Base-by-base conservation (phyloP, 2,113 vertebrate species). In the Monopterus albus region DNA sequence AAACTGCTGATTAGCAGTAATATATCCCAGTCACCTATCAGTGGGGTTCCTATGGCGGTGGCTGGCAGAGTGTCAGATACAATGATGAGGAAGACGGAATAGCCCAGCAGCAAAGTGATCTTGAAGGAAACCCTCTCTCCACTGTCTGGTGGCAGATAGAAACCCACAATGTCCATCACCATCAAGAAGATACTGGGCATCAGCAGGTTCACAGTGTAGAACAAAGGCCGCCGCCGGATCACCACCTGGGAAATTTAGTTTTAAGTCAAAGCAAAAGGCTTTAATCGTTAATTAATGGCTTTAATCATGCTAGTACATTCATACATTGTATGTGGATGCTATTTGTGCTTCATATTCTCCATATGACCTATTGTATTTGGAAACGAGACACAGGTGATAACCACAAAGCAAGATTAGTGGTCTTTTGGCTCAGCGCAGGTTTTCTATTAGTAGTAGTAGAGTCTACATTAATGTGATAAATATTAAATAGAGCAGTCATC, bases 71-170 rank as follows among this genome's bases (percentile, higher is more conserved):
- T 99, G 89, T 98, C 98, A 0, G 97, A 98, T 1, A 99, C 97
- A 0, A 99, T 98, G 91, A 99, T 99, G 81, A 99, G 96, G 90
- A 99, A 99, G 75, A 99, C 98, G 0, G 97, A 99, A 87, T 99
- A 99, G 14, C 98, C 97, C 74, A 99, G 92, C 59, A 99, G 94
- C 38, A 99, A 91, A 0, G 97, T 99, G 91, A 99, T 97, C 92
- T 98, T 99, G 91, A 99, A 99, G 60, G 98, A 99, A 40, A 99
- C 97, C 43, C 97, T 94, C 91, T 99, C 98, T 0, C 97, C 97
- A 0, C 98, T 98, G 90, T 99, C 95, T 0, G 98, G 97, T 1
- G 97, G 98, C n/a, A 99, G 89, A 86, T 96, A 98, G 92, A 99
- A 99, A 20, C 98, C 97, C 79, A 97, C 94, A 0, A 98, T 94